Percentiles rank a stretch among this genome's conserved stretches.
These are phyloP conservation scores for Megaleporinus macrocephalus DNA, from an alignment of 2,113 vertebrate genomes.

Conservation along the genomic window DNA sequence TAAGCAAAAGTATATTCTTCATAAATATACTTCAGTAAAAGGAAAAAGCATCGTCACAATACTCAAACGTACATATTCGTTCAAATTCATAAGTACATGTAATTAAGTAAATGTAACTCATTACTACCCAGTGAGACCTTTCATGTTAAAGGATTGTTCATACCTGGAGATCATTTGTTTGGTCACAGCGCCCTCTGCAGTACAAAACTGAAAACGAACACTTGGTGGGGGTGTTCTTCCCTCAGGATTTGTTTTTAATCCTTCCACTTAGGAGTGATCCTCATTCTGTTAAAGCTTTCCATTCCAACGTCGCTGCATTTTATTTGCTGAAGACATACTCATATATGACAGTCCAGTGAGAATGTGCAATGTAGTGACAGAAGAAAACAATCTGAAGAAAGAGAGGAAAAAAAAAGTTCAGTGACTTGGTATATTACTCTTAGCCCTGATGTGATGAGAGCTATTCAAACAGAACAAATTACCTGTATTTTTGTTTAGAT, in stretches of 20 bases:
- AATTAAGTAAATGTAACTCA: slow-evolving; percentile 3
- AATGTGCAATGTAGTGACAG: slow-evolving; percentile 33
- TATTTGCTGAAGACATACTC: slow-evolving; percentile 33
- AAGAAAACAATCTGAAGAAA: slow-evolving; percentile 38
- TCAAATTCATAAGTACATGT: slow-evolving; percentile 14
- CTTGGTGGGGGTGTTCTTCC: slow-evolving; percentile 29
- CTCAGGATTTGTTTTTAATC: not conserved
- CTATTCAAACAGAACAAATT: not conserved
- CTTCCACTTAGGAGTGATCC: slow-evolving; percentile 22
- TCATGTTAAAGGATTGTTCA: not conserved
- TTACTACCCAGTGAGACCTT: slow-evolving; percentile 1
- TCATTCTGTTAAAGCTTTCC: slow-evolving; percentile 34
- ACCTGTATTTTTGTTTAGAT: too few species aligned
- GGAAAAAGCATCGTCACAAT: not conserved
- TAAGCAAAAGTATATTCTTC: slow-evolving; percentile 18
- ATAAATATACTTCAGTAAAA: slow-evolving; percentile 31
- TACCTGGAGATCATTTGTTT: slow-evolving; percentile 22
- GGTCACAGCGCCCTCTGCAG: slow-evolving; percentile 46
- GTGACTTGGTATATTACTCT: not conserved
- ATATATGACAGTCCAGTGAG: slow-evolving; percentile 41
- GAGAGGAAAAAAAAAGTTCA: not conserved
- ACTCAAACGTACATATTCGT: slow-evolving; percentile 9
- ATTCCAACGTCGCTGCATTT: slow-evolving; percentile 19
- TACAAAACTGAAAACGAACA: slow-evolving; percentile 23
- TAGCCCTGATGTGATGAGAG: not conserved